phyloP scores from a whole-genome alignment of 2,113 vertebrate species.

The Eubucco bourcierii region DNA sequence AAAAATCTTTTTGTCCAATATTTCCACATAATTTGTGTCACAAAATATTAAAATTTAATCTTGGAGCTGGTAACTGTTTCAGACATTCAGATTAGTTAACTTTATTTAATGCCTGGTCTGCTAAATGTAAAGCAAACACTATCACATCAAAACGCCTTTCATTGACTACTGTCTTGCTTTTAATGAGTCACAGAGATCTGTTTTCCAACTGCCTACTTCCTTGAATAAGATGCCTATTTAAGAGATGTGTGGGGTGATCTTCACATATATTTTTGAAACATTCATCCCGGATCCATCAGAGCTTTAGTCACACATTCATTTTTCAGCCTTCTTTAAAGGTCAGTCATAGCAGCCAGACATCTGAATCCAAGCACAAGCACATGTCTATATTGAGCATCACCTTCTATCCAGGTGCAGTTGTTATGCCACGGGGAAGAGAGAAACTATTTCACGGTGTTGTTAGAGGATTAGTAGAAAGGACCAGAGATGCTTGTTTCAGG shows the following conservation, averaged over 20 bases:
- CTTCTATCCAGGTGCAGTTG: not conserved
- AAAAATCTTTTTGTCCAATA: not conserved
- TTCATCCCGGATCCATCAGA: not conserved
- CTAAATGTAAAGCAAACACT: not conserved
- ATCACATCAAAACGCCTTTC: not conserved
- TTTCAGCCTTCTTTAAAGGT: not conserved
- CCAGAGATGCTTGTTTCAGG: not conserved
- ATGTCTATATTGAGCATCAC: not conserved
- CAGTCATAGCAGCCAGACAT: not conserved
- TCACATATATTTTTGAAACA: not conserved
- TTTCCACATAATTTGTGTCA: not conserved
- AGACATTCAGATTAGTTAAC: not conserved
- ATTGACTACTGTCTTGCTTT: not conserved
- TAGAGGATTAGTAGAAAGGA: not conserved
- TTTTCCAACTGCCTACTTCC: not conserved
- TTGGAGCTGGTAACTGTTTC: not conserved
- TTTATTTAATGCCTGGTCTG: not conserved
- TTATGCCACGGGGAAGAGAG: not conserved
- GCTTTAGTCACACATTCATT: not conserved
- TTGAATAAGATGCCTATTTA: slow-evolving; percentile 22
- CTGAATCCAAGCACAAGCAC: not conserved
- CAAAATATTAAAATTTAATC: not conserved
- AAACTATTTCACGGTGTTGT: not conserved
- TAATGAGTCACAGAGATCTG: not conserved
- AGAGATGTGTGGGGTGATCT: not conserved